Conservation (phyloP, 1,140 invertebrate species). For the Alviniconcha marisindica region DNA sequence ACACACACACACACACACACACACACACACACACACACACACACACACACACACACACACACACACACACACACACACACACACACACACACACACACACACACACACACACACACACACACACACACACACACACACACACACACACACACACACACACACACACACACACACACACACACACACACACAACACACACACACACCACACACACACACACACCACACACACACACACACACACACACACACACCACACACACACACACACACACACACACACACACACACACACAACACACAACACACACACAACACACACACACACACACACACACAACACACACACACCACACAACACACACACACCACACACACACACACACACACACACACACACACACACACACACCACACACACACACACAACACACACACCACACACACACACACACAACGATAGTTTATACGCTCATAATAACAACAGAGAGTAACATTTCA, state of each 20-base stretch:
- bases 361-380: no score
- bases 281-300: not conserved
- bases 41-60: not conserved
- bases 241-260: no score
- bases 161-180: not conserved
- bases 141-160: not conserved
- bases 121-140: not conserved
- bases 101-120: not conserved
- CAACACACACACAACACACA: not conserved
- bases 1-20: not conserved
- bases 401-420: no score
- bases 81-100: not conserved
- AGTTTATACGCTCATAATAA: no score
- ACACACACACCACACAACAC: not conserved
- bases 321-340: not conserved
- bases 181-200: not conserved
- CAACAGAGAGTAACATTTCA: not conserved
- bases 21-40: no score
- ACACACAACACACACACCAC: no score
- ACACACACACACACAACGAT: no score
- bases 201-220: not conserved
- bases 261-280: not conserved
- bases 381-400: no score
- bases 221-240: not conserved
- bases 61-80: not conserved